Percentiles rank a stretch among this genome's conserved stretches.
Evolutionary conservation across 2,888 invertebrate species (phyloP).

Genomic region (Microctonus aethiopoides): DNA sequence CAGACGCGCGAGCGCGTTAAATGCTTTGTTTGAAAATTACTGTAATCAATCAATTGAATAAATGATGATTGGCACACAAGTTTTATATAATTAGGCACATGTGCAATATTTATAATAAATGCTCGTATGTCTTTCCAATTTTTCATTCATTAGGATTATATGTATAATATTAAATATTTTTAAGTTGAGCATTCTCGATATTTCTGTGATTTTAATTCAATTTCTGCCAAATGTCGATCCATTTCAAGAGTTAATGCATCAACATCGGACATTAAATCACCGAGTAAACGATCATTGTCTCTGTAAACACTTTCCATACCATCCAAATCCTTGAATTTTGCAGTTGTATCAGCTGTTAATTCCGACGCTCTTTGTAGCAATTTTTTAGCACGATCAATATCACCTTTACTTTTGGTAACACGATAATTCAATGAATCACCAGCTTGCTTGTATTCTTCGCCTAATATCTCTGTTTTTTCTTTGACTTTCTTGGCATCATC

Average conservation of each 20-base stretch:
- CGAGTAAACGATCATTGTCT: conserved; percentile 74
- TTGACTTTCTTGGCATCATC: conserved; percentile 75
- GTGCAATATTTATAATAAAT: not conserved
- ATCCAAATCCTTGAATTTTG: conserved; percentile 78
- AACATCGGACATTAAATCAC: conserved; percentile 72
- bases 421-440: conserved; percentile 78
- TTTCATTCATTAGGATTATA: conserved; percentile 5
- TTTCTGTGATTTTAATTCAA: conserved; percentile 72
- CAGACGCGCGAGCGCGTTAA: conserved; percentile 21
- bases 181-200: conserved; percentile 72
- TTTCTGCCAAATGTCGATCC: conserved; percentile 71
- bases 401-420: conserved; percentile 80
- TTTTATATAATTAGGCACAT: conserved; percentile 16
- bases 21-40: conserved; percentile 13
- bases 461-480: conserved; percentile 70
- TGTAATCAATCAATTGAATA: conserved; percentile 5
- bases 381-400: conserved; percentile 82
- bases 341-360: conserved; percentile 82
- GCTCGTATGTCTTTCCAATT: not conserved
- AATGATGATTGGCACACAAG: conserved; percentile 4
- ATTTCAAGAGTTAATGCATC: conserved; percentile 74
- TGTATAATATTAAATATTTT: conserved; percentile 33
- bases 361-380: conserved; percentile 84
- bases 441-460: conserved; percentile 78
- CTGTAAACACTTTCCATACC: conserved; percentile 78